Evolutionary conservation across 2,113 vertebrate genomes (phyloP).

Genomic region (Ageneiosus marmoratus): DNA sequence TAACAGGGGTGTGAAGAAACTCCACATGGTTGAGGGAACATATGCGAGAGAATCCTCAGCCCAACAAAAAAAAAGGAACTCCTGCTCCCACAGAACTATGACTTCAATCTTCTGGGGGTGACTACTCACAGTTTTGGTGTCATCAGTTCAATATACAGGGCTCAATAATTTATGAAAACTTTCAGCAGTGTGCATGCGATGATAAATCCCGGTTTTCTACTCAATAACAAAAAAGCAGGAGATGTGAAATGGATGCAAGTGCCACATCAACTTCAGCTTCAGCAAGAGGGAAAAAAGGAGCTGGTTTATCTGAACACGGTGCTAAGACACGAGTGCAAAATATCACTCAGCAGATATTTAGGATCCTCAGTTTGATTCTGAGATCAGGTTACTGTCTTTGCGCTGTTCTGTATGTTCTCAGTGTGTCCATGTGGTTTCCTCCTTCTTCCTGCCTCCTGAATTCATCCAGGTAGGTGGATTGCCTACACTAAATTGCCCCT

Average conservation of each 20-base stretch:
- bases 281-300: slow-evolving; percentile 64
- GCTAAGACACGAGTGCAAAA: slow-evolving; percentile 58
- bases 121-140: slow-evolving; percentile 78
- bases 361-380: not conserved
- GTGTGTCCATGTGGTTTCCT: not conserved
- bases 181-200: slow-evolving; percentile 72
- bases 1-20: slow-evolving; percentile 39
- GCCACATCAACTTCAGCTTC: slow-evolving; percentile 69
- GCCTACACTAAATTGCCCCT: not conserved
- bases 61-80: slow-evolving; percentile 75
- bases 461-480: not conserved
- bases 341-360: not conserved
- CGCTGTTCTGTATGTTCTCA: not conserved
- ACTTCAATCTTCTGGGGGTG: slow-evolving; percentile 77
- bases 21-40: slow-evolving; percentile 39
- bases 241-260: slow-evolving; percentile 65
- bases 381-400: not conserved
- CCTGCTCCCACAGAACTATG: slow-evolving; percentile 75
- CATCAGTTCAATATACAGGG: slow-evolving; percentile 76
- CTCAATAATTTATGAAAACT: slow-evolving; percentile 82
- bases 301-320: slow-evolving; percentile 59
- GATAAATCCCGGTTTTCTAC: slow-evolving; percentile 70
- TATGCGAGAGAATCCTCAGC: slow-evolving; percentile 60
- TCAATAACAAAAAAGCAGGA: slow-evolving; percentile 71
- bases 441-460: not conserved